A percentile compares a stretch with the other conserved stretches of the same genome.
Evolutionary conservation across 1,140 invertebrate species (phyloP).

Genomic region (Drosophila ironensis): DNA sequence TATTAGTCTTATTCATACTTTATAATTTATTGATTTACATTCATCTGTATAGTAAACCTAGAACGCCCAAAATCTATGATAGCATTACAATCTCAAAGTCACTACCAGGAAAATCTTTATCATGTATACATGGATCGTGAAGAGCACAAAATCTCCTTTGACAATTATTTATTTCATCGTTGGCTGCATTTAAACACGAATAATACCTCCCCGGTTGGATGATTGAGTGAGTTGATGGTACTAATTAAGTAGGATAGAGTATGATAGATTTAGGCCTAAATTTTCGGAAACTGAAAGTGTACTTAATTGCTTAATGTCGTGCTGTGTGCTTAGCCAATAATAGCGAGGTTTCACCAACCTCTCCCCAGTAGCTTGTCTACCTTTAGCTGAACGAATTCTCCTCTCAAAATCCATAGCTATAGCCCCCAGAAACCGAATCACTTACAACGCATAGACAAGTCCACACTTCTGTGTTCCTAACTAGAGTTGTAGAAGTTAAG

Average conservation of each 20-base stretch:
- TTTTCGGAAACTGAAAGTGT: conserved; percentile 62
- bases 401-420: conserved; percentile 20
- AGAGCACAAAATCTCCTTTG: conserved; percentile 15
- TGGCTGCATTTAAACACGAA: conserved; percentile 48
- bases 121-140: background rate
- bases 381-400: conserved; percentile 6
- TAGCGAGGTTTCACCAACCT: background rate
- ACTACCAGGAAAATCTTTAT: background rate
- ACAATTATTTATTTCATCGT: conserved; percentile 21
- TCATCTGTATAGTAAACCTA: no score
- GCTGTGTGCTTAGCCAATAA: conserved; percentile 57
- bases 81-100: no score
- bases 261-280: conserved; percentile 15
- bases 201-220: conserved; percentile 1
- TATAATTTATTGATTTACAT: no score
- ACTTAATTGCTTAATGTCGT: conserved; percentile 74
- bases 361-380: conserved; percentile 20
- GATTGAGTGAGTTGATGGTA: conserved; percentile 5
- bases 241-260: conserved; percentile 7
- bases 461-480: conserved; percentile 64
- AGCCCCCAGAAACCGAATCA: conserved; percentile 8
- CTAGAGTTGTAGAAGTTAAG: conserved; percentile 27
- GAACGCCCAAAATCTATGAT: no score
- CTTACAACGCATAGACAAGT: conserved; percentile 10
- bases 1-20: no score